Conservation (phyloP, 2,797 vertebrate species). For the Fringilla coelebs region DNA sequence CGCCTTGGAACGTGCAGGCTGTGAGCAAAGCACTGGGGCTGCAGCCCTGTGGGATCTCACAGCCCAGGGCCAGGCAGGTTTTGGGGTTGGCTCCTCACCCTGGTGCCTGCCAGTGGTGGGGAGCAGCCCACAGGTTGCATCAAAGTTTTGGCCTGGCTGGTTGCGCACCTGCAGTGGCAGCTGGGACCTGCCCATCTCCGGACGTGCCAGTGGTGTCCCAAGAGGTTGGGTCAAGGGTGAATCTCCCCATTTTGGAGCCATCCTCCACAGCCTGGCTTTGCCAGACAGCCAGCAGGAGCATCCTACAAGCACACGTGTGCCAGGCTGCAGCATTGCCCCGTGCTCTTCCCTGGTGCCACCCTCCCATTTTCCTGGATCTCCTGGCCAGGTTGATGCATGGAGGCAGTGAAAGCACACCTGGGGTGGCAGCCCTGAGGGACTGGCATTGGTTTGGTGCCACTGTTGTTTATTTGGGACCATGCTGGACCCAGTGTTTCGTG, state of each 20-base stretch:
- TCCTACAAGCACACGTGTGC: accelerated
- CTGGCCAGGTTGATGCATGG: neutral
- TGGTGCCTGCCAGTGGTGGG: accelerated
- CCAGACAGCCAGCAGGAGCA: neutral
- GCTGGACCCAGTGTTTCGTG: accelerated
- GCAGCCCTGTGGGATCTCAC: neutral
- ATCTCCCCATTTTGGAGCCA: accelerated
- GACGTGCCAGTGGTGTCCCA: neutral
- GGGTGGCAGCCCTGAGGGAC: neutral
- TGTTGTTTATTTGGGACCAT: accelerated
- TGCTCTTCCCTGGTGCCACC: neutral
- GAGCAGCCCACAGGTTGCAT: neutral
- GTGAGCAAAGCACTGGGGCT: neutral
- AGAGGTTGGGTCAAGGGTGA: neutral
- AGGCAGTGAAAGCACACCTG: neutral
- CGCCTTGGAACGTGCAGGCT: constrained; percentile 26
- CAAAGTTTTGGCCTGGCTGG: neutral
- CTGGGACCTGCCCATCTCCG: accelerated
- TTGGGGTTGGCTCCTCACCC: neutral
- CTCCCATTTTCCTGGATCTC: neutral
- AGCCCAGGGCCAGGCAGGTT: neutral
- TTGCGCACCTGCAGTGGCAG: neutral
- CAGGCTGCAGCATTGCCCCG: accelerated
- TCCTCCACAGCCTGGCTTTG: neutral
- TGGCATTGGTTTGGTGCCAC: neutral